Evolutionary conservation across 2,797 vertebrate genomes (phyloP).

Genomic region (Neomorphus geoffroyi): DNA sequence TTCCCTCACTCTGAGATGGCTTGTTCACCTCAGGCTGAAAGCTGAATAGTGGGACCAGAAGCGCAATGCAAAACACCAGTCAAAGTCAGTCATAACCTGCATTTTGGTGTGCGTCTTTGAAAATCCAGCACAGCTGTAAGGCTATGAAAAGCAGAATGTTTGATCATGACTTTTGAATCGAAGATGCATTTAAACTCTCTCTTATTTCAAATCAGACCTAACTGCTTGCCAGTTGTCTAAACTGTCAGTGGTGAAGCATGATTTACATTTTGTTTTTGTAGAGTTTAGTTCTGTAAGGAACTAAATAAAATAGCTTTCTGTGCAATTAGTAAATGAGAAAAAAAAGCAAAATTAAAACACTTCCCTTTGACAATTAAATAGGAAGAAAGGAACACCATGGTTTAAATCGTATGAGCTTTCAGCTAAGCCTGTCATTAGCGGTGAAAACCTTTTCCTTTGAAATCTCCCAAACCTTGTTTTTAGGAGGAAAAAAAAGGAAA

Average conservation of each 20-base stretch:
- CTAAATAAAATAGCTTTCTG: conserved; percentile 1
- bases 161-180: background rate
- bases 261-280: background rate
- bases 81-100: background rate
- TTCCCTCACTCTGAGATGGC: background rate
- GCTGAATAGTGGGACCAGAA: background rate
- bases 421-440: background rate
- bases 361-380: background rate
- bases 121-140: background rate
- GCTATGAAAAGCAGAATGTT: background rate
- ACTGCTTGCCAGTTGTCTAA: background rate
- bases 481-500: background rate
- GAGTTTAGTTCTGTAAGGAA: background rate
- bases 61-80: rapidly evolving
- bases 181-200: background rate
- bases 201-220: background rate
- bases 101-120: background rate
- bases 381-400: background rate
- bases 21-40: background rate
- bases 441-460: background rate
- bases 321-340: conserved; percentile 25
- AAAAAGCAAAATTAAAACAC: conserved; percentile 10
- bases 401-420: background rate
- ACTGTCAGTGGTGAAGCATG: background rate
- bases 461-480: background rate